Evolutionary conservation across 2,797 vertebrate species (phyloP), one percentile per base, ranked within the genome.

Genomic region (Rostrhamus sociabilis): DNA sequence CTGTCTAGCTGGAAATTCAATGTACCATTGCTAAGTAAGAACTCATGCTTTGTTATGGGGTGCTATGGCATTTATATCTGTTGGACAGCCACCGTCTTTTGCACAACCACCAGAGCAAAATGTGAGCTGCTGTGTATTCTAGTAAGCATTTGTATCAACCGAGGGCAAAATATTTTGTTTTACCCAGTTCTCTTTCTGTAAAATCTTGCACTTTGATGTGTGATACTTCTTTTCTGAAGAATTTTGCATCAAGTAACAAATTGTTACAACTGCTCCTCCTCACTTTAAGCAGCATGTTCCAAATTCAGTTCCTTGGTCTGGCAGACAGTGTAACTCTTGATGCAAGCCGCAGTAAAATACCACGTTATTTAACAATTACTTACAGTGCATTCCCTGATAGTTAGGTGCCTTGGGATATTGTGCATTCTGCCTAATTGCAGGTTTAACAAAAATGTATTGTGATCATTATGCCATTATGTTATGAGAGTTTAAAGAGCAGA

Each of bases 361-460:
- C 42, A 25, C 3, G 0, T 60, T 88, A 86, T 93, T 90, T 81
- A 89, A 84, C 68, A 82, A 71, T 77, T 95, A 76, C 92, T 79
- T 92, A 73, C 45, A 48, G 42, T 21, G 26, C n/a, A 38, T 72
- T 84, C 43, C 12, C 43, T 59, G 76, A 67, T 89, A 40, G 36
- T 82, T 86, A 8, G 4, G 71, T 95, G 89, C 89, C 86, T 92
- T 92, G 86, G 84, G 81, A 87, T 92, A 71, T 74, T 72, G 74
- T 77, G 48, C 34, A 5, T 77, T 69, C 56, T 82, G 66, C 50
- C 68, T 87, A 89, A 93, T 79, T 94, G 78, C 53, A 91, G 72
- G 66, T 94, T 93, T 89, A 96, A 89, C 78, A 86, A 75, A 90
- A 96, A 86, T 25, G 29, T 80, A 47, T 96, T 74, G 63, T 11